phyloP scores from a whole-genome alignment of 37 sponge, comb jelly and placozoan genomes.

The Spongilla lacustris region DNA sequence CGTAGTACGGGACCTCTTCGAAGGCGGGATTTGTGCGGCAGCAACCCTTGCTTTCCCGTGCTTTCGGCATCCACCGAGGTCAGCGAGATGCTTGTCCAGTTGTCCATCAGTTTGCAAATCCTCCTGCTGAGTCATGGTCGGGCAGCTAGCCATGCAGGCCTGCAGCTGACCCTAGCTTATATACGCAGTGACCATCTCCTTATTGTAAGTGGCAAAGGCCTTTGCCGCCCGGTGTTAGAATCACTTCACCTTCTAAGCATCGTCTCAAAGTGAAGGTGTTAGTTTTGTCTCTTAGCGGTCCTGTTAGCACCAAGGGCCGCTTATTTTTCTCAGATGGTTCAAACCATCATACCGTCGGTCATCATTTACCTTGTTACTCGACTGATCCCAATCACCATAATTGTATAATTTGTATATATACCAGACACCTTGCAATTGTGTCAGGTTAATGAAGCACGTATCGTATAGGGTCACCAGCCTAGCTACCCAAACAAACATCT shows the following conservation, averaged over 20 bases:
- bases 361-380: neutral
- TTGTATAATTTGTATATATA: too few species aligned
- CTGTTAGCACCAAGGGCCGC: neutral
- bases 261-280: neutral
- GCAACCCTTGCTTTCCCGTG: neutral
- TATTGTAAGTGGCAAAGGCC: neutral
- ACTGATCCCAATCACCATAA: neutral
- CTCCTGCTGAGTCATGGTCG: neutral
- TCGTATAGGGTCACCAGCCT: too few species aligned
- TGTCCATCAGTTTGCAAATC: neutral
- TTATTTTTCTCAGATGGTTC: neutral
- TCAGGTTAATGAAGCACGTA: too few species aligned
- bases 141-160: neutral
- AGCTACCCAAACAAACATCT: too few species aligned
- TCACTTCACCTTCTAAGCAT: neutral
- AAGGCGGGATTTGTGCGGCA: neutral
- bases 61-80: neutral
- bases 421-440: too few species aligned
- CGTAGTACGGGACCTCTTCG: conserved; percentile 38
- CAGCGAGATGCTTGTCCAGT: neutral
- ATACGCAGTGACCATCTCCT: neutral
- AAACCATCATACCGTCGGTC: neutral
- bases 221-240: neutral
- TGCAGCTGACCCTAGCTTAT: neutral
- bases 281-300: neutral